Base-by-base conservation (phyloP, 92 coral and sea anemone species). In the Porites lobata region DNA sequence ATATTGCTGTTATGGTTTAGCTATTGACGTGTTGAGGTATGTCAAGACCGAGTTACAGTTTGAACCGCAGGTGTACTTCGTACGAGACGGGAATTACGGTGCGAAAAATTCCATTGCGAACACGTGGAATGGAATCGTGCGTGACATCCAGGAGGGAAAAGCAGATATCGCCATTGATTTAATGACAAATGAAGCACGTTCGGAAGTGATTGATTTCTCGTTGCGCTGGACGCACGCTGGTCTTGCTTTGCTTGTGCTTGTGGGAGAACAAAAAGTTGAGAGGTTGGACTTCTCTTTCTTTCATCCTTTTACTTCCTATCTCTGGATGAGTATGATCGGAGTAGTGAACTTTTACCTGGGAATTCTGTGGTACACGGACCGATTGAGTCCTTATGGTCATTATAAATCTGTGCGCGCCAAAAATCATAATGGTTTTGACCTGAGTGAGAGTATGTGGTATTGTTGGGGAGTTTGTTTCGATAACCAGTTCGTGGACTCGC, bases 381-480 rank as follows among this genome's bases (percentile, higher is more conserved):
- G 96, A 0, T 61, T 93, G 14, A 95, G 98, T 71, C 98, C 98
- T 32, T 93, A 86, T 64, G 98, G 98, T 0, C 85, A 85, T 62
- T 78, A 91, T 47, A 85, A 69, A 47, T 77, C 87, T 7, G 83
- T 38, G 24, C 88, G 87, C 32, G 74, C 83, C 18, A 91, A 65
- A 50, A 19, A 52, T 15, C 65, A 67, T 18, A 81, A 89, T 1
- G 83, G 80, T 14, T 95, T 95, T 77, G 94, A 92, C n/a, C 75
- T 95, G 20, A 90, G 89, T 19, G 96, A 93, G 10, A 95, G 98
- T 80, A 95, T 95, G 98, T 95, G 98, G 98, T 95, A 66, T 63
- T 88, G 98, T 38, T 95, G 98, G 98, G 98, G 98, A 6, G 88
- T 95, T 50, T 95, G 98, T 80, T 95, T 95, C 89, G 98, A 95